Evolutionary conservation across 2,113 vertebrate species (phyloP), one percentile per base, ranked within the genome.

Genomic region (Nothoprocta perdicaria): DNA sequence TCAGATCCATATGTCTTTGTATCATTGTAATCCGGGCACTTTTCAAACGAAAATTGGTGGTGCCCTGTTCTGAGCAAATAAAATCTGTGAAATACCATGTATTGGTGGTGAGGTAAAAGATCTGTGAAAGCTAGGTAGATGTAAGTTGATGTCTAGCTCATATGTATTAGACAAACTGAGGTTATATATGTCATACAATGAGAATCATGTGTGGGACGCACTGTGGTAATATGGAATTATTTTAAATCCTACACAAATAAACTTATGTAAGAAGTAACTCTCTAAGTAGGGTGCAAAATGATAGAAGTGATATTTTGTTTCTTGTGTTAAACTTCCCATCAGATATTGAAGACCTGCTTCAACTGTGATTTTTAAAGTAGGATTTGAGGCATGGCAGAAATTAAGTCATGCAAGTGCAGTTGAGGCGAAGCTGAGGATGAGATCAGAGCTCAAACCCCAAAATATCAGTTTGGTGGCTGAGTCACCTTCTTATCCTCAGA

Each of bases 151-250:
- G 48, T 68, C 35, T 1, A 3, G 12, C 6, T 80, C 12, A 14
- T 14, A 6, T 12, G 13, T 9, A 18, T n/a, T 26, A 22, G 33
- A 19, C 9, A 16, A 1, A 0, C 7, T 22, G 8, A 8, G 35
- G 13, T 43, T 78, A 3, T 23, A 60, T 9, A 52, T 40, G 21
- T 10, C 1, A 1, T 27, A 12, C 23, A 60, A 8, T 7, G 11
- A 62, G 26, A 75, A 7, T 9, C n/a, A 10, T 0, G 6, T 5
- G 15, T 35, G 6, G 9, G n/a, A 12, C 14, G 55, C 24, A 33
- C 10, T 15, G 21, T 53, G 38, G 11, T 41, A 26, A 21, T 17
- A 6, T 8, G 27, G 10, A 75, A 19, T 77, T 24, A n/a, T 48
- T 48, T 23, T 48, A 21, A 48, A 48, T 48, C 21, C 22, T 48